These are phyloP conservation scores for Ephialtes manifestator DNA, from an alignment of 2,888 invertebrate genomes.

Conservation along the genomic window DNA sequence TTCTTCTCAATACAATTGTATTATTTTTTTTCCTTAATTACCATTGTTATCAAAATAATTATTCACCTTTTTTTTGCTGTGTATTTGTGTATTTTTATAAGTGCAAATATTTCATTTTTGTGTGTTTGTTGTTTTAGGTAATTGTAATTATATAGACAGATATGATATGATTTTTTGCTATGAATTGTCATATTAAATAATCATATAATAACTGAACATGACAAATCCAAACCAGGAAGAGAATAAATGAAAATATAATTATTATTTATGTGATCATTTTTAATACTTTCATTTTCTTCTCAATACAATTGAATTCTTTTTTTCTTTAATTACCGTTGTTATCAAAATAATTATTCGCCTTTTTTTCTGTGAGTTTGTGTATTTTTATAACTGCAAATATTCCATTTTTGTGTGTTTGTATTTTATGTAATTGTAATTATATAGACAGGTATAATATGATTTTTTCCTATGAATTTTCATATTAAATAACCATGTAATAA, in stretches of 20 bases:
- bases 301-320: too few species aligned
- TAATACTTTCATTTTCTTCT: too few species aligned
- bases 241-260: too few species aligned
- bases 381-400: too few species aligned
- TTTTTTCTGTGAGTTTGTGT: too few species aligned
- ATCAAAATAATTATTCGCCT: too few species aligned
- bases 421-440: not conserved
- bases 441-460: not conserved
- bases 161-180: not conserved
- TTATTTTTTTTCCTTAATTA: too few species aligned
- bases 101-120: not conserved
- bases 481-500: slow-evolving; percentile 47
- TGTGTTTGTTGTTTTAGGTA: not conserved
- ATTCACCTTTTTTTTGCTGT: not conserved
- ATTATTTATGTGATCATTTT: too few species aligned
- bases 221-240: too few species aligned
- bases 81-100: not conserved
- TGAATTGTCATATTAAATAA: slow-evolving; percentile 41
- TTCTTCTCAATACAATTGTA: too few species aligned
- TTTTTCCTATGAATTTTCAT: slow-evolving; percentile 12
- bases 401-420: not conserved
- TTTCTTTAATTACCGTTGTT: too few species aligned
- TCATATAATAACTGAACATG: slow-evolving; percentile 22
- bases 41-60: too few species aligned
- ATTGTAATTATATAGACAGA: not conserved